phyloP scores from a whole-genome alignment of 2,113 vertebrate genomes.

The Crotalus helleri region DNA sequence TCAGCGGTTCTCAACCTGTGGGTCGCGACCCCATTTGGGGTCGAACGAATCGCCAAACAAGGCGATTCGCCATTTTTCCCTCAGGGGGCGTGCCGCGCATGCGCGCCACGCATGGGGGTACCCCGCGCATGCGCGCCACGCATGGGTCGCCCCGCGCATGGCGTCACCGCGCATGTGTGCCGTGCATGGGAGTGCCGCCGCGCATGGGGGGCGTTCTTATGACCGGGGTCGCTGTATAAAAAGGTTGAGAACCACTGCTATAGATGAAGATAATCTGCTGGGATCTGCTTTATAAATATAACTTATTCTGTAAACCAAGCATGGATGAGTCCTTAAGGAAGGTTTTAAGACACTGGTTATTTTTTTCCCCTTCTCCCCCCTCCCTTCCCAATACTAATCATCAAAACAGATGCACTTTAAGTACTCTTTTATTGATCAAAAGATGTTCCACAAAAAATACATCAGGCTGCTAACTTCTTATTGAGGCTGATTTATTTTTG shows the following conservation, averaged over 20 bases:
- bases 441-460: background rate
- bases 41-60: no score
- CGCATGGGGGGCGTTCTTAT: no score
- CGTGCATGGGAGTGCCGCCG: no score
- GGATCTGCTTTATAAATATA: background rate
- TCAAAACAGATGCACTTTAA: background rate
- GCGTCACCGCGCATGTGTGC: no score
- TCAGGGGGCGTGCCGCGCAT: no score
- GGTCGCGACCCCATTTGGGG: no score
- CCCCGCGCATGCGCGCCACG: no score
- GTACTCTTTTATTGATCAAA: background rate
- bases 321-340: background rate
- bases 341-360: background rate
- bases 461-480: background rate
- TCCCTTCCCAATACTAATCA: background rate
- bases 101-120: no score
- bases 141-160: no score
- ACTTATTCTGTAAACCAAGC: background rate
- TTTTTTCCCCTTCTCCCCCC: background rate
- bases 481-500: background rate
- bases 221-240: no score
- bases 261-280: background rate
- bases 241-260: background rate
- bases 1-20: no score
- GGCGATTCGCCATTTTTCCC: no score